A percentile compares a stretch with the other conserved stretches of the same genome.
Conservation (phyloP, 2,797 vertebrate species). For the Pyrrhura leucotis region DNA sequence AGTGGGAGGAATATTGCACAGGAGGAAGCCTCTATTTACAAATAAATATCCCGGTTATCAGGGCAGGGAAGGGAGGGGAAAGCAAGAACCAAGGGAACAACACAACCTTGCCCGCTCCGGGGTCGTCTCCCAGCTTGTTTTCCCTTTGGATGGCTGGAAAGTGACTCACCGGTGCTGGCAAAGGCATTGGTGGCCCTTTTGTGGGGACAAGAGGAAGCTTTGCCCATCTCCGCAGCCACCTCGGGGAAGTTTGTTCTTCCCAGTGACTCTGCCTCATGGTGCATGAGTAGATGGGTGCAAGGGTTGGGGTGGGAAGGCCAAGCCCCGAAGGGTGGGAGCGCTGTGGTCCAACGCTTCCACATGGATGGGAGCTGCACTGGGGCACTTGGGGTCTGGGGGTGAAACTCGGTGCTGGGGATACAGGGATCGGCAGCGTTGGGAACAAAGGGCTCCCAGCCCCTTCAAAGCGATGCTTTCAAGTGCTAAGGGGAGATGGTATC, state of each 20-base stretch:
- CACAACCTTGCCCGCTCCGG: rapidly evolving
- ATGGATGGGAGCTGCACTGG: background rate
- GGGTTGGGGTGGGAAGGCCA: background rate
- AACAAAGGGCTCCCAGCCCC: background rate
- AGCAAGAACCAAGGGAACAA: background rate
- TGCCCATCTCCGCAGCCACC: background rate
- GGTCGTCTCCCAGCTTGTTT: background rate
- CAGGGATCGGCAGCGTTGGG: background rate
- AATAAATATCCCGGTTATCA: background rate
- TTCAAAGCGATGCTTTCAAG: slow-evolving; percentile 32
- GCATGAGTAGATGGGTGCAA: background rate
- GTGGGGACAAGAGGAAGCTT: background rate
- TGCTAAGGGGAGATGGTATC: slow-evolving; percentile 33
- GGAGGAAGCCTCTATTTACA: background rate
- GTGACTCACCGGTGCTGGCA: background rate
- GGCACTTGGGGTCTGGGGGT: background rate
- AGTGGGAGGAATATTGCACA: background rate
- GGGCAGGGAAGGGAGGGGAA: background rate
- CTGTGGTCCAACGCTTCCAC: rapidly evolving
- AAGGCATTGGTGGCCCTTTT: background rate
- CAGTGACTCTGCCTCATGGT: background rate
- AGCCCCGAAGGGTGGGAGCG: background rate
- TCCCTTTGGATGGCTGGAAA: background rate
- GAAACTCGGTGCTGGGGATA: background rate
- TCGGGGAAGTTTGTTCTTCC: too few relatives aligned